Evolutionary conservation across 2,888 invertebrate species (phyloP), one percentile per base, ranked within the genome.

Genomic region (Creontiades dilutus): DNA sequence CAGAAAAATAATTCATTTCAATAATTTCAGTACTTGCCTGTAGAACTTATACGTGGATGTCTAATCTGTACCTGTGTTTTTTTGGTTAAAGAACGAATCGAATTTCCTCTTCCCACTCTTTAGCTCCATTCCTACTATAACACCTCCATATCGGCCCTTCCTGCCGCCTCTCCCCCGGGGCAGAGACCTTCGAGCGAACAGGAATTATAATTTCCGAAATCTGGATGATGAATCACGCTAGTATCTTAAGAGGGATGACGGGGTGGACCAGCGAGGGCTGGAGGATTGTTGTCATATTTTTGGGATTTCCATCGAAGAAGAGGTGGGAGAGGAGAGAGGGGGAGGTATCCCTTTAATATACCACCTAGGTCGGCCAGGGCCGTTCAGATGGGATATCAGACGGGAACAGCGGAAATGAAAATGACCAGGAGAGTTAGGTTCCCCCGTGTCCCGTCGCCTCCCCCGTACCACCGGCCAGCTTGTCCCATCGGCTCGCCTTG

Each of bases 151-250:
- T 80, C 82, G 27, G 19, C 57, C 28, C 27, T 37, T 55, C 57
- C 85, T 23, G n/a, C 28, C 11, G 5, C 57, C 52, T 37, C 48
- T n/a, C 85, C 46, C 37, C 61, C 3, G n/a, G 23, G 23, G 78
- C 37, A 46, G 78, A 14, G 9, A 19, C 37, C 78, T 80, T 47
- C 78, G 46, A 52, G 82, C 48, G 5, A 82, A 86, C 86, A 86
- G 86, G 86, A 86, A 89, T 89, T 89, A 89, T 81, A 89, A 89
- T 89, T 89, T 89, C 89, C 89, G 89, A 89, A 89, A 89, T 89
- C 81, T 37, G 81, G 81, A 61, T 81, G 80, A 89, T 89, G 89
- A 52, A 89, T 89, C 89, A 55, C 61, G 28, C 46, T 52, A 57
- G 89, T 81, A 89, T 80, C 78, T 88, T 80, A 37, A 27, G 28